phyloP scores from a whole-genome alignment of 1,140 invertebrate species.

The Pogonomyrmex californicus region DNA sequence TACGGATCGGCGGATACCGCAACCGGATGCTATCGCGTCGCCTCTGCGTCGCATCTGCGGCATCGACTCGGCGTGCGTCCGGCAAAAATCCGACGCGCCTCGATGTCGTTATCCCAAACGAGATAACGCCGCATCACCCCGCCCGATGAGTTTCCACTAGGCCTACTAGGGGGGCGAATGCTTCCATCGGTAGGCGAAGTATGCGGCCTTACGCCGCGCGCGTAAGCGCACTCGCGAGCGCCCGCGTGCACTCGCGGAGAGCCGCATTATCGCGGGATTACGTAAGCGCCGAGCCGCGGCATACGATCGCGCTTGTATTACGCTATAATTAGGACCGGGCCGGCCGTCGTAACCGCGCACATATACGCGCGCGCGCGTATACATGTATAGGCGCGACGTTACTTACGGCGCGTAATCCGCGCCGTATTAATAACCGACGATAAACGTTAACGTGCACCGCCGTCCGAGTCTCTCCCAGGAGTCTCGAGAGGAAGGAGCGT shows the following conservation, averaged over 20 bases:
- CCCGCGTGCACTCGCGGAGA: constrained; percentile 65
- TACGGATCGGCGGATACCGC: constrained; percentile 16
- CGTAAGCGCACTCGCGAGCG: constrained; percentile 61
- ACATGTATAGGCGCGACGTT: constrained; percentile 32
- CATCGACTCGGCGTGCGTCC: constrained; percentile 3
- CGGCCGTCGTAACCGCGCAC: constrained; percentile 65
- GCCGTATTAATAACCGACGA: constrained; percentile 75
- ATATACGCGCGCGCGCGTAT: not conserved
- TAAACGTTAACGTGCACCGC: constrained; percentile 72
- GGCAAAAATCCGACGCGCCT: constrained; percentile 27
- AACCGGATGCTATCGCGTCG: constrained; percentile 16
- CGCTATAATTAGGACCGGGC: constrained; percentile 80
- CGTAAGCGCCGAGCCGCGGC: constrained; percentile 77
- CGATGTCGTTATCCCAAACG: constrained; percentile 67
- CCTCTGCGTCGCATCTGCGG: not conserved
- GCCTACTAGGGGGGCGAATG: constrained; percentile 58
- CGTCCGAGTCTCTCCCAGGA: constrained; percentile 31
- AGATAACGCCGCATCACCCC: constrained; percentile 65
- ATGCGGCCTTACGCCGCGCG: constrained; percentile 70
- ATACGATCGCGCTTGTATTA: constrained; percentile 78
- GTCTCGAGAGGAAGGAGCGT: constrained; percentile 53
- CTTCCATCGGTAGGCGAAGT: constrained; percentile 73
- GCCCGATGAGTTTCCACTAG: constrained; percentile 15
- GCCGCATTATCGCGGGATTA: constrained; percentile 80
- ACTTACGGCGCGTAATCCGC: constrained; percentile 72